phyloP scores from a whole-genome alignment of 2,113 vertebrate species.

The Greenwoodochromis staneri region DNA sequence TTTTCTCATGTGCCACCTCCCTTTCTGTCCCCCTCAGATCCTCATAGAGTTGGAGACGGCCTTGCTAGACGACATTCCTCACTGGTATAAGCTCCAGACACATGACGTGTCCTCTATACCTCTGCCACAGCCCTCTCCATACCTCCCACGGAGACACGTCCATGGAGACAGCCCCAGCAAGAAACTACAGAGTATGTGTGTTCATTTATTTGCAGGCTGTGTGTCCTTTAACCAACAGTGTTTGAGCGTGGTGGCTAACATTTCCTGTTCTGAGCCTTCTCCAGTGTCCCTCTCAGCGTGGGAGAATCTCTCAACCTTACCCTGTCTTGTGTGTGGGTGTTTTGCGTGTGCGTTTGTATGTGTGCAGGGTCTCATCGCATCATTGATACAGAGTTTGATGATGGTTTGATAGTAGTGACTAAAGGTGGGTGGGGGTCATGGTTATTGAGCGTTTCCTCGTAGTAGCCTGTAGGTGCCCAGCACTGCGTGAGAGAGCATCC shows the following conservation, averaged over 20 bases:
- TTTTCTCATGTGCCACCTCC: background rate
- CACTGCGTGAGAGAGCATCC: constrained; percentile 60
- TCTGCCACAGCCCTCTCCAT: constrained; percentile 96
- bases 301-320: constrained; percentile 21
- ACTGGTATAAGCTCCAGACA: constrained; percentile 97
- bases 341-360: constrained; percentile 33
- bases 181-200: constrained; percentile 92
- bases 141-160: constrained; percentile 88
- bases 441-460: constrained; percentile 48
- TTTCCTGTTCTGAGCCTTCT: constrained; percentile 13
- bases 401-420: constrained; percentile 92
- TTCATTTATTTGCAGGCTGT: fast-evolving
- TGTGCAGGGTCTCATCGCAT: constrained; percentile 95
- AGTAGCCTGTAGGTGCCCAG: constrained; percentile 52
- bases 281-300: constrained; percentile 4
- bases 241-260: background rate
- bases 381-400: constrained; percentile 99
- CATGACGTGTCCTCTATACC: constrained; percentile 96
- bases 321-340: constrained; percentile 20
- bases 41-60: constrained; percentile 96
- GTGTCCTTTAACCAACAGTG: background rate
- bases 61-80: constrained; percentile 90
- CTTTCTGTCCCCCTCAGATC: constrained; percentile 70
- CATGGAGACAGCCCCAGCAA: constrained; percentile 92
- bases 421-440: constrained; percentile 92